Percentiles rank a stretch among this genome's conserved stretches.
phyloP scores from a whole-genome alignment of 53 echinoderm and acorn worm species.

The Temnopleurus reevesii region DNA sequence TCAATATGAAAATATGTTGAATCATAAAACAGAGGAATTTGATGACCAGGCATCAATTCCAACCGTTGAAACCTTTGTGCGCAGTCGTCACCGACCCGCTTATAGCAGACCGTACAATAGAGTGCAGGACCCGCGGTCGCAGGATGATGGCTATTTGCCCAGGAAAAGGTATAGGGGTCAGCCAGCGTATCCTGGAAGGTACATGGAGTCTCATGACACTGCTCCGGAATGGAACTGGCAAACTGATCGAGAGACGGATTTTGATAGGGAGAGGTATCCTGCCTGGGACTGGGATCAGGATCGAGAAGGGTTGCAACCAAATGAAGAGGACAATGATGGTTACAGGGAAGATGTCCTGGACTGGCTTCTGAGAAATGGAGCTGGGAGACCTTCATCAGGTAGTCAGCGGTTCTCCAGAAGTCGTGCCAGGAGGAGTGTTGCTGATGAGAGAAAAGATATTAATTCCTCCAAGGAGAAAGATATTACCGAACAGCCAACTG shows the following conservation, averaged over 20 bases:
- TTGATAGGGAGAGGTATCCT: slow-evolving; percentile 31
- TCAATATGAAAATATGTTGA: slow-evolving; percentile 17
- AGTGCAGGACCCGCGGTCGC: background rate
- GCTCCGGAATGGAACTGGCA: slow-evolving; percentile 28
- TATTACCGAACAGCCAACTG: background rate
- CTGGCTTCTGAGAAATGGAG: slow-evolving; percentile 32
- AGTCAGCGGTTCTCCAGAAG: background rate
- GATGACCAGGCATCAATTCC: background rate
- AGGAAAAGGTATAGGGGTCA: slow-evolving; percentile 22
- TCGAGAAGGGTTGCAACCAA: background rate
- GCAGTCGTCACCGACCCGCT: background rate
- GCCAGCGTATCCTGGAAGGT: background rate
- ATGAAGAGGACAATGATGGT: background rate
- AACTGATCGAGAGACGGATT: background rate
- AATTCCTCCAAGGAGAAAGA: background rate
- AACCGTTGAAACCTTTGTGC: background rate
- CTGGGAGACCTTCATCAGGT: background rate
- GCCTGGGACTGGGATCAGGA: slow-evolving; percentile 24
- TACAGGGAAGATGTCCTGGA: slow-evolving; percentile 43
- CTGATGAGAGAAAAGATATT: background rate
- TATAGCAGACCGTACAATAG: background rate
- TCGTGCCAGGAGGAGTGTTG: background rate
- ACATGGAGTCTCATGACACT: background rate
- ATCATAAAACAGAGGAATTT: background rate
- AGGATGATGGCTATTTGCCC: background rate